Base-by-base conservation (phyloP, 2,797 vertebrate genomes). In the Masticophis lateralis region DNA sequence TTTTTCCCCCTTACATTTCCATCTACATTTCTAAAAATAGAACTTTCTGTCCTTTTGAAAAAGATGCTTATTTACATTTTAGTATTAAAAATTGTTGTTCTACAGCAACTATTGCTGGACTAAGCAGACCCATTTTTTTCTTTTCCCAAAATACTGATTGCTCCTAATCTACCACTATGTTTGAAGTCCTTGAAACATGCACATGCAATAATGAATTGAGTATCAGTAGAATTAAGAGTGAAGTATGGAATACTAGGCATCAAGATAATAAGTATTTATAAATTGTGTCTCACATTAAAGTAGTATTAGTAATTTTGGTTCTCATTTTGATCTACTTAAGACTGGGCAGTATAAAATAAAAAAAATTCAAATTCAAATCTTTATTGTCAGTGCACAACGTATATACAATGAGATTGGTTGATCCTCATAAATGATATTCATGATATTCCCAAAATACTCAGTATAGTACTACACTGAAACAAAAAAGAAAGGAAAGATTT, bases 31-130 rank as follows among this genome's bases (percentile, higher is more conserved):
- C 69, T 89, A 28, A 25, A 37, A 61, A 60, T 57, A n/a, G 16
- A 43, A 47, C 89, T 89, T 37, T 16, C 93, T 95, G 61, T 94
- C 51, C 57, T 20, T 59, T 69, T 51, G 28, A 69, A 12, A n/a
- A 74, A 66, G 4, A n/a, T 47, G 56, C 56, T 55, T 47, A 37
- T 63, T 5, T 47, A 86, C 51, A 86, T 60, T 63, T 91, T 91
- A 59, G 9, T 25, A 69, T 87, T 56, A 9, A 47, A 10, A 43
- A 43, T 25, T 83, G 9, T 79, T 91, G 27, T 20, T 2, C 13
- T 86, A 86, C 12, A 55, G 51, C 51, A 56, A 92, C 53, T 69
- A 18, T 47, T 61, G 9, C 25, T 43, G 87, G 43, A 27, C 8
- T 32, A 63, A 43, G 37, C 51, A 51, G 18, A 18, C 43, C 11